These are phyloP conservation scores for Notothenia coriiceps DNA, from an alignment of 2,113 vertebrate species.

Conservation along the genomic window DNA sequence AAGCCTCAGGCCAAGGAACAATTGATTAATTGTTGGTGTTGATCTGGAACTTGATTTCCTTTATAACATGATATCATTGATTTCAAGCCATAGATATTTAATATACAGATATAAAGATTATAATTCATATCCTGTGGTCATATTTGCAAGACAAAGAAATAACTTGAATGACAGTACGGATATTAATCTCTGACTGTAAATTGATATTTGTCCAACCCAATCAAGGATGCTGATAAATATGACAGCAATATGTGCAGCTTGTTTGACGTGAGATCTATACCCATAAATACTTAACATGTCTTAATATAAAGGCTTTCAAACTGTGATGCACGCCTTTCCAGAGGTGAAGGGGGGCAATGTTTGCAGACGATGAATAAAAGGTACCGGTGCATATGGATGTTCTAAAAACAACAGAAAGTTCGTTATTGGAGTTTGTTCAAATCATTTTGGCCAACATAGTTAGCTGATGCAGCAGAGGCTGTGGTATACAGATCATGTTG, in stretches of 20 bases:
- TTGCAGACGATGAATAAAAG: background rate
- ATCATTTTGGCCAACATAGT: background rate
- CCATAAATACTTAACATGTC: background rate
- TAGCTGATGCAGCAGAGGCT: background rate
- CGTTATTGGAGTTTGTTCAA: background rate
- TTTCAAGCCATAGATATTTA: background rate
- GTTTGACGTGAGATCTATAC: background rate
- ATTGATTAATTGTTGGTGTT: background rate
- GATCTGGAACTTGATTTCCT: conserved; percentile 6
- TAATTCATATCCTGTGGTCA: background rate
- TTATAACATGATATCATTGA: conserved; percentile 6
- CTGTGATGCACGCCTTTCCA: too few relatives aligned
- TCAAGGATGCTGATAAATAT: background rate
- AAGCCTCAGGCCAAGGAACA: background rate
- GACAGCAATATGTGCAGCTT: background rate
- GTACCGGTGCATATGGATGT: background rate
- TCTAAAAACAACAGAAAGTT: background rate
- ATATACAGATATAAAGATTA: background rate
- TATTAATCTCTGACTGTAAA: background rate
- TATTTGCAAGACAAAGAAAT: background rate
- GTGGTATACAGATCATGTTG: background rate
- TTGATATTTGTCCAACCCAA: background rate
- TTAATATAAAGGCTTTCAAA: background rate
- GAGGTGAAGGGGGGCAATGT: background rate
- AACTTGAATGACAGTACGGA: background rate